phyloP scores from a whole-genome alignment of 2,888 invertebrate genomes.

The Cartodere bifasciata region DNA sequence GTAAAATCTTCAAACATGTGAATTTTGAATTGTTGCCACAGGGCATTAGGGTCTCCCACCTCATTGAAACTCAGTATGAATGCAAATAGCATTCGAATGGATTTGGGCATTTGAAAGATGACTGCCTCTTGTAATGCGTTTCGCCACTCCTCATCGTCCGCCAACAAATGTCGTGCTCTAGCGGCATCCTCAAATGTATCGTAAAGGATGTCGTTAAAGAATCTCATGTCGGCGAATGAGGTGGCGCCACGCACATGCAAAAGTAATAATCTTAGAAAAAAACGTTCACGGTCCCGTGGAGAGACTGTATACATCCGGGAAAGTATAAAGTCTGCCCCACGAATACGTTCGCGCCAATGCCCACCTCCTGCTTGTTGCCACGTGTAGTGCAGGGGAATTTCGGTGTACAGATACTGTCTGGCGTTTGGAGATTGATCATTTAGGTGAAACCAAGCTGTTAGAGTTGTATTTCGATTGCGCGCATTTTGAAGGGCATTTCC shows the following conservation, averaged over 20 bases:
- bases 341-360: constrained; percentile 6
- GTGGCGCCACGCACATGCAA: constrained; percentile 16
- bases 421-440: constrained; percentile 15
- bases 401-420: constrained; percentile 10
- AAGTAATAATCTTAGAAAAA: constrained; percentile 16
- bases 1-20: constrained; percentile 16
- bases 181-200: constrained; percentile 18
- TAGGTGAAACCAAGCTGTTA: constrained; percentile 20
- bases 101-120: constrained; percentile 18
- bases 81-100: constrained; percentile 23
- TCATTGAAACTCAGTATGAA: constrained; percentile 20
- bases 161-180: constrained; percentile 20
- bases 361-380: no score
- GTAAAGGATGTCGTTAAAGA: constrained; percentile 19
- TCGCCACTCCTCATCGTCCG: constrained; percentile 23
- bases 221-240: constrained; percentile 20
- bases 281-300: constrained; percentile 12
- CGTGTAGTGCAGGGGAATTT: constrained; percentile 18
- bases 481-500: constrained; percentile 8
- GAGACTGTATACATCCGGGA: constrained; percentile 8
- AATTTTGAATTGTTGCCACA: constrained; percentile 19
- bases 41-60: constrained; percentile 15
- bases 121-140: constrained; percentile 17
- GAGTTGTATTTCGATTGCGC: constrained; percentile 12
- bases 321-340: no score